Conservation (phyloP, 1,140 invertebrate species). For the Rhopalosiphum maidis region DNA sequence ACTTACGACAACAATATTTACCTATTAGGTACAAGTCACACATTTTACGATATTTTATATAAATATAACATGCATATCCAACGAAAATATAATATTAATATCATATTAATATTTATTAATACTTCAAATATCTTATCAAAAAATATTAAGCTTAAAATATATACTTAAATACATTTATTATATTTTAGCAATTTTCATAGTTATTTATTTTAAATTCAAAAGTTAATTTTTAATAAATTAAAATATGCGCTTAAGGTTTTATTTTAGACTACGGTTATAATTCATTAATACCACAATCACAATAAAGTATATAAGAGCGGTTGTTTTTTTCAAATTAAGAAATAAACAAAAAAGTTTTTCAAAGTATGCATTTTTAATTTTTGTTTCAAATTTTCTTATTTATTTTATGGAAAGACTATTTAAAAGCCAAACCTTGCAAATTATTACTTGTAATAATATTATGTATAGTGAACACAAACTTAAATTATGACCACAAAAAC, state of each 20-base stretch:
- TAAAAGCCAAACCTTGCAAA: slow-evolving; percentile 24
- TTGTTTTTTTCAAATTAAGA: background rate
- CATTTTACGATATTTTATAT: background rate
- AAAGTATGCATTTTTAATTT: slow-evolving; percentile 5
- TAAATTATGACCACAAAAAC: slow-evolving; percentile 26
- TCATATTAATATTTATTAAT: too few species aligned
- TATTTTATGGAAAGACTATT: slow-evolving; percentile 13
- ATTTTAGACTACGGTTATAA: background rate
- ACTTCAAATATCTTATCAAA: background rate
- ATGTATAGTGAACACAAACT: background rate
- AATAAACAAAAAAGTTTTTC: slow-evolving; percentile 29
- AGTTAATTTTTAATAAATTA: background rate
- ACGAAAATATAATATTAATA: background rate
- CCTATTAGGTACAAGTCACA: too few species aligned
- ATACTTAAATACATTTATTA: background rate
- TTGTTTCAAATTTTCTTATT: background rate
- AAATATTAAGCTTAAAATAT: background rate
- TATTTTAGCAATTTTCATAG: background rate
- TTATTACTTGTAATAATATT: slow-evolving; percentile 25
- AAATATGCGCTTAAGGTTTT: background rate
- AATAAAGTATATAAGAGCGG: background rate
- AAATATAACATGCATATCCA: background rate
- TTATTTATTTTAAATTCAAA: background rate
- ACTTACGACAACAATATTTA: background rate
- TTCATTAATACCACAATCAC: background rate